Percentiles rank a stretch among this genome's conserved stretches.
Evolutionary conservation across 2,888 invertebrate species (phyloP).

Genomic region (Drosophila tanythrix): DNA sequence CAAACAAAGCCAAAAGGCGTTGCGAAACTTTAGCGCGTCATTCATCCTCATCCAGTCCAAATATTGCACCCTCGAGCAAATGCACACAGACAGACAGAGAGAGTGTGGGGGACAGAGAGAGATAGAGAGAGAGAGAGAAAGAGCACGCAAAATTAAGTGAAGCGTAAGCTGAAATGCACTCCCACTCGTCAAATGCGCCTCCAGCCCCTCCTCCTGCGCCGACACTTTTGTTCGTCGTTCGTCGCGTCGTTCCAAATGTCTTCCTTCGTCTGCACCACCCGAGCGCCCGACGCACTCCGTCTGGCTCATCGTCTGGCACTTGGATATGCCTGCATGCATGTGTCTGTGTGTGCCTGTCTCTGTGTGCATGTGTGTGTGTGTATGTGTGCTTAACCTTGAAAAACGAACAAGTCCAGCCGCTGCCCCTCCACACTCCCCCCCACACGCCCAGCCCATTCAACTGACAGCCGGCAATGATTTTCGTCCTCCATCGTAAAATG

Average conservation of each 20-base stretch:
- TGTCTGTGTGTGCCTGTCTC: conserved; percentile 10
- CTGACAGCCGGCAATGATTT: conserved; percentile 75
- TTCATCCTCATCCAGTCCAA: conserved; percentile 76
- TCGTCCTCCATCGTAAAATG: conserved; percentile 74
- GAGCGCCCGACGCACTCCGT: conserved; percentile 71
- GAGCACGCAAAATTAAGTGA: conserved; percentile 77
- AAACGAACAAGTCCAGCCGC: conserved; percentile 83
- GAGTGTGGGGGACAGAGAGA: conserved; percentile 1
- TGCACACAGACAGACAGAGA: conserved; percentile 50
- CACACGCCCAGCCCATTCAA: conserved; percentile 35
- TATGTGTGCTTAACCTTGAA: conserved; percentile 81
- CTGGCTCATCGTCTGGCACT: conserved; percentile 77
- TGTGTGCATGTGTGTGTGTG: conserved; percentile 34
- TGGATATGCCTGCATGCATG: conserved; percentile 41
- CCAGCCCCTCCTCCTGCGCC: neutral
- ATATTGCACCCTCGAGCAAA: conserved; percentile 79
- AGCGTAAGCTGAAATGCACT: conserved; percentile 82
- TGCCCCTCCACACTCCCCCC: conserved; percentile 31
- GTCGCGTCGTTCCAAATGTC: conserved; percentile 37
- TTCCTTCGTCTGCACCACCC: conserved; percentile 56
- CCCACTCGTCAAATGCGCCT: conserved; percentile 63
- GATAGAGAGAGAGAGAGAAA: conserved; percentile 8
- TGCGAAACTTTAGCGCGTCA: conserved; percentile 78
- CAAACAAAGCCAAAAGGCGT: conserved; percentile 79
- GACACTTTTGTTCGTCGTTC: conserved; percentile 11